These are phyloP conservation scores for Acanthurus lineatus DNA, from an alignment of 2,797 vertebrate genomes.

Conservation along the genomic window DNA sequence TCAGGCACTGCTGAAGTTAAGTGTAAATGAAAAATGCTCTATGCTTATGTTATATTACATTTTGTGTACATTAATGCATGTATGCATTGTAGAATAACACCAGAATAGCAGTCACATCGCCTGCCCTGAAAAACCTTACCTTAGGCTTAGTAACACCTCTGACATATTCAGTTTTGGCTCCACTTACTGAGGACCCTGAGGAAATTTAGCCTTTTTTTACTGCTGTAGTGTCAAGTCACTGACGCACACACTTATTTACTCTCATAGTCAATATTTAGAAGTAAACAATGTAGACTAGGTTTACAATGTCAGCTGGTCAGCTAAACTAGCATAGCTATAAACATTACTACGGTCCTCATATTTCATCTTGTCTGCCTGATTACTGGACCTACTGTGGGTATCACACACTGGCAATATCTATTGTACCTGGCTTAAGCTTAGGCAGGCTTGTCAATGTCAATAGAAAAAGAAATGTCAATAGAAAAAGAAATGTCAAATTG, in stretches of 20 bases:
- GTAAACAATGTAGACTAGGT: not conserved
- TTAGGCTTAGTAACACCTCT: constrained; percentile 13
- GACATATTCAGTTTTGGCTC: constrained; percentile 36
- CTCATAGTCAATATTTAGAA: not conserved
- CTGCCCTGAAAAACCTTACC: not conserved
- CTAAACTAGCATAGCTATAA: not conserved
- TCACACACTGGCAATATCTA: not conserved
- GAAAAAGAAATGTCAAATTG: constrained; percentile 4
- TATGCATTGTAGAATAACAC: constrained; percentile 17
- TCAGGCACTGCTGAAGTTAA: constrained; percentile 51
- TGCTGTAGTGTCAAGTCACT: not conserved
- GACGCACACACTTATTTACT: not conserved
- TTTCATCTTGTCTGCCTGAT: not conserved
- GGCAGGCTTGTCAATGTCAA: not conserved
- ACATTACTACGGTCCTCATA: not conserved
- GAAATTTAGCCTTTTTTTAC: not conserved
- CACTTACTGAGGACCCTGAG: constrained; percentile 1
- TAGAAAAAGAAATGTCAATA: not conserved
- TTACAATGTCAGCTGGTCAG: not conserved
- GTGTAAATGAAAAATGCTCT: constrained; percentile 44
- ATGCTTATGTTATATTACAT: constrained; percentile 62
- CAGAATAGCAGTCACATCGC: constrained; percentile 11
- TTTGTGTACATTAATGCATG: constrained; percentile 41
- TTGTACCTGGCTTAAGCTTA: not conserved
- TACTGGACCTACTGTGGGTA: not conserved